These are phyloP conservation scores for Gryllus longicercus DNA, from an alignment of 2,888 invertebrate species.

Conservation along the genomic window DNA sequence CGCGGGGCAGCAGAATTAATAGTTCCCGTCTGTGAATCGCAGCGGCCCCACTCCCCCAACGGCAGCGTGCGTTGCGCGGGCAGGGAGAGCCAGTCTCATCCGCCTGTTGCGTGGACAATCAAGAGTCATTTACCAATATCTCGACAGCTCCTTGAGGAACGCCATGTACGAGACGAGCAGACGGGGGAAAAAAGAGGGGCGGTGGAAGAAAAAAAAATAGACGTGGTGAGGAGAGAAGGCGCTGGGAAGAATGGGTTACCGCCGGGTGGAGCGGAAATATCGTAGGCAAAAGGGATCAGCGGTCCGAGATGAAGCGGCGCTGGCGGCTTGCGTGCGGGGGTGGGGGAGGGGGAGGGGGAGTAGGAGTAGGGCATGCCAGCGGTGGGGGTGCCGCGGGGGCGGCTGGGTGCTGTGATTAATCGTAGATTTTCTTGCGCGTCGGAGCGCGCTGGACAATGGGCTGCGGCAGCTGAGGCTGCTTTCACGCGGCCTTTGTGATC, in stretches of 20 bases:
- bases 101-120: neutral
- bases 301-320: too few species aligned
- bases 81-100: too few species aligned
- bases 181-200: neutral
- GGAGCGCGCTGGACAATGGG: neutral
- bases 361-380: too few species aligned
- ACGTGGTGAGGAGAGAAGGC: too few species aligned
- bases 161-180: neutral
- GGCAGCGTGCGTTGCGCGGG: neutral
- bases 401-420: neutral
- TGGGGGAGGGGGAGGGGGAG: too few species aligned
- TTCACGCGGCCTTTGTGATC: neutral
- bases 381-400: too few species aligned
- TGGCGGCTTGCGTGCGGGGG: too few species aligned
- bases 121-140: constrained; percentile 9
- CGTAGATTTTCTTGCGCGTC: neutral
- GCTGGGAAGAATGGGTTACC: too few species aligned
- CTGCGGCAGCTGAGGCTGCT: neutral
- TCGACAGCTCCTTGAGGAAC: neutral
- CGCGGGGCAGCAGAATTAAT: neutral
- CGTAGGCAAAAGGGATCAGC: too few species aligned
- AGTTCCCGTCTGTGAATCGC: neutral
- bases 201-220: too few species aligned
- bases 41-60: neutral
- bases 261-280: too few species aligned